Evolutionary conservation across 1,140 invertebrate species (phyloP), one percentile per base, ranked within the genome.

Genomic region (Whitmania pigra): DNA sequence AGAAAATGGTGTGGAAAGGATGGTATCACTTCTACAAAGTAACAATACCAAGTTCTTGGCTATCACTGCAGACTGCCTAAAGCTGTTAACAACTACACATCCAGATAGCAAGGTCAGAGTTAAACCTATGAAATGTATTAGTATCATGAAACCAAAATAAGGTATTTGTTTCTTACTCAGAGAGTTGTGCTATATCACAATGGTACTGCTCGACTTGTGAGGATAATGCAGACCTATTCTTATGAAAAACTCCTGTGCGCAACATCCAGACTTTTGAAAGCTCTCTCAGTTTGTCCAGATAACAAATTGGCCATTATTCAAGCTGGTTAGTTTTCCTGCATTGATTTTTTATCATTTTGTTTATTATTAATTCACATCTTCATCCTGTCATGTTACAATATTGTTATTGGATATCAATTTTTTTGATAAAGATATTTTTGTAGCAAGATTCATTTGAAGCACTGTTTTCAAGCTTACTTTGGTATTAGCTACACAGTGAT

Each of bases 211-310:
- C 93, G 97, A 82, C 84, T 99, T 71, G 93, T 99, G 13, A 88
- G 94, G 73, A 98, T 99, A 76, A 93, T 99, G 90, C 75, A 79
- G 67, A 89, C 91, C 22, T 97, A 94, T 80, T 92, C 93, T 77
- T 99, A 99, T 78, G 94, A 98, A 84, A 98, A 98, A 86, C 85
- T 98, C 29, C 84, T 99, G 43, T 98, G 94, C 93, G 97, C 95
- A 36, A 97, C 95, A 40, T 94, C 94, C 18, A 86, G 95, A 77
- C 93, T 98, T 22, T 85, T 99, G 72, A 98, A 97, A 87, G 91
- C 96, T 55, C 82, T 99, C 22, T 97, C 93, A 20, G 94, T 98
- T 4, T 97, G 94, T 83, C 89, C 91, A 20, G 94, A 92, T 83
- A 98, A 98, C 83, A 99, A 99, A 82, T 93, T 93, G 71, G 91